Base-by-base conservation (phyloP, 2,113 vertebrate genomes). In the Anseranas semipalmata region DNA sequence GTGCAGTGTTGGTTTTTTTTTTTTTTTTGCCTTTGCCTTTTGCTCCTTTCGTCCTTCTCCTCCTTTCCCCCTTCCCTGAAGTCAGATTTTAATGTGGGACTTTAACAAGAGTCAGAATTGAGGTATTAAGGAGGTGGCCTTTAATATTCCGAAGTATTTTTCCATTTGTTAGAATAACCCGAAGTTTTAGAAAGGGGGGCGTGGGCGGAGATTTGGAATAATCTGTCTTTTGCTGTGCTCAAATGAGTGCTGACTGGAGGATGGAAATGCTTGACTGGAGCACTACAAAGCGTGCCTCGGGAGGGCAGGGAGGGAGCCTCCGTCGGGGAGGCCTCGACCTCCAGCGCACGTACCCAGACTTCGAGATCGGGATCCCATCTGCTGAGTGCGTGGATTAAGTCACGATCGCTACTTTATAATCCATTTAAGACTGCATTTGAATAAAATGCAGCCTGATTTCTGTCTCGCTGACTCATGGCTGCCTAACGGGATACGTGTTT, bases 291-390 rank as follows among this genome's bases (percentile, higher is more conserved):
- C 8, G 30, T 21, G 21, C 19, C 16, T 68, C 28, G 15, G 33
- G 37, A 68, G 60, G 52, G n/a, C 58, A 41, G 48, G 32, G 32
- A 18, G n/a, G 9, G 58, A 48, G 28, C 56, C 71, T 70, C 35
- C 60, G 12, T 20, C 20, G 59, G 58, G 65, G 41, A 62, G 50
- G 30, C 8, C 18, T 41, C 48, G 46, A 72, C 50, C 32, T 65
- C 58, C 0, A 1, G n/a, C 58, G 11, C 15, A 1, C 2, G 46
- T 22, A 11, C 35, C 27, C 10, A 9, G 11, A 21, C 14, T 30
- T 80, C 30, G n/a, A 41, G 50, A 43, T 58, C 2, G 3, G 35
- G 59, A 66, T 58, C 30, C 48, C 1, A 4, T 63, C 46, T 58
- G 43, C 43, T 18, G 59, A 55, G 30, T 41, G 35, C 16, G 2